Evolutionary conservation across 2,797 vertebrate species (phyloP).

Genomic region (Xenopus petersii): DNA sequence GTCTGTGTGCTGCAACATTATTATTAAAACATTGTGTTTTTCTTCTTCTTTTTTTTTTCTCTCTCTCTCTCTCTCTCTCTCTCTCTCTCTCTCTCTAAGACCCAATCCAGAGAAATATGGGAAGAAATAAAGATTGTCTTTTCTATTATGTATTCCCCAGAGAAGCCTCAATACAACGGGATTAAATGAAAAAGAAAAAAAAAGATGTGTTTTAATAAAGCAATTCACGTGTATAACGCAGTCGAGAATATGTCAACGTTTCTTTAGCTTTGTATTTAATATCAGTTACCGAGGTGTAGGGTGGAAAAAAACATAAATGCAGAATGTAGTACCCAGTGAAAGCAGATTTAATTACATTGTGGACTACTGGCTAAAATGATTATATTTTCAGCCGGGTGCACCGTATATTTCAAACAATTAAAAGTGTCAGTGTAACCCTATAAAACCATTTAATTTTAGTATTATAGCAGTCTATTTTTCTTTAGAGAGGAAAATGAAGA

Average conservation of each 20-base stretch:
- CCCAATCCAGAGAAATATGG: slow-evolving; percentile 48
- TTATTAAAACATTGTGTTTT: slow-evolving; percentile 62
- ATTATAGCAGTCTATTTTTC: slow-evolving; percentile 76
- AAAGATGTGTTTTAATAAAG: slow-evolving; percentile 51
- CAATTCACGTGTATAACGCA: slow-evolving; percentile 50
- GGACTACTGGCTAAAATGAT: slow-evolving; percentile 68
- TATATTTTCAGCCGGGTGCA: slow-evolving; percentile 67
- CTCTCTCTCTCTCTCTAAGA: slow-evolving; percentile 42
- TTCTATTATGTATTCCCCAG: slow-evolving; percentile 44
- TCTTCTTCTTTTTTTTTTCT: not conserved
- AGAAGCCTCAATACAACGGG: slow-evolving; percentile 52
- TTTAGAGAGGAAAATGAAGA: slow-evolving; percentile 65
- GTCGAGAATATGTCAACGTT: slow-evolving; percentile 51
- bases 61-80: slow-evolving; percentile 20
- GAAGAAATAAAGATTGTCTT: slow-evolving; percentile 35
- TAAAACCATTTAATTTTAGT: slow-evolving; percentile 74
- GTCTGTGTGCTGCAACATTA: slow-evolving; percentile 58
- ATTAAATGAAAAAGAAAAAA: slow-evolving; percentile 49
- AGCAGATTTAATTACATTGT: slow-evolving; percentile 70
- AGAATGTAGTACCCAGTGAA: slow-evolving; percentile 54
- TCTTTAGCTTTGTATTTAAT: slow-evolving; percentile 61
- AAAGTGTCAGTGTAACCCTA: slow-evolving; percentile 66
- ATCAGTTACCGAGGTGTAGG: slow-evolving; percentile 56
- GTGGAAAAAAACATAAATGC: slow-evolving; percentile 61
- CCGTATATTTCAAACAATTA: slow-evolving; percentile 73